Percentiles rank a stretch among this genome's conserved stretches.
Evolutionary conservation across 2,888 invertebrate genomes (phyloP).

Genomic region (Thumatha senex): DNA sequence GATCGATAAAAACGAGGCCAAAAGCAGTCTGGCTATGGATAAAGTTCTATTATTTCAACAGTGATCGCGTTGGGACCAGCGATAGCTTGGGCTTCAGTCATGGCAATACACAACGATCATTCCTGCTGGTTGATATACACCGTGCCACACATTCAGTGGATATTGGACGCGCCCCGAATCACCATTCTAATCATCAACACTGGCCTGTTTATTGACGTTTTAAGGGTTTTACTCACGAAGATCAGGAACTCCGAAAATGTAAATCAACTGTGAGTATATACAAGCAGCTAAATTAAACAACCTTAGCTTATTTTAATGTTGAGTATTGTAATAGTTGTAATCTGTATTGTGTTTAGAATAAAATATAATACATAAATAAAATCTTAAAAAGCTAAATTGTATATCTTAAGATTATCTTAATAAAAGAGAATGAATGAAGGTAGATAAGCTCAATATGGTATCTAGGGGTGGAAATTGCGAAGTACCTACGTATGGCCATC

Average conservation of each 20-base stretch:
- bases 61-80: conserved; percentile 79
- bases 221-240: conserved; percentile 86
- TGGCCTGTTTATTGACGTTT: conserved; percentile 84
- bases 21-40: no score
- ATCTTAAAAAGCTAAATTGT: no score
- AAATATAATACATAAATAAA: no score
- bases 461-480: no score
- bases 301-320: no score
- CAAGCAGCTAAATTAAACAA: neutral
- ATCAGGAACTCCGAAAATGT: conserved; percentile 80
- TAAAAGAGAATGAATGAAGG: no score
- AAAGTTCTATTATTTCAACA: conserved; percentile 27
- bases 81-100: conserved; percentile 79
- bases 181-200: conserved; percentile 83
- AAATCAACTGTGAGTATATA: conserved; percentile 66
- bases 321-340: no score
- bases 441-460: no score
- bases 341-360: no score
- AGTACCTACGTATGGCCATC: no score
- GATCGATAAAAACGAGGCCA: no score
- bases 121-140: conserved; percentile 86
- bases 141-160: conserved; percentile 82
- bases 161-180: conserved; percentile 84
- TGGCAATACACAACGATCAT: conserved; percentile 74
- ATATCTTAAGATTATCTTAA: no score